Conservation (phyloP, 2,113 vertebrate genomes). For the Poicephalus meyeri region DNA sequence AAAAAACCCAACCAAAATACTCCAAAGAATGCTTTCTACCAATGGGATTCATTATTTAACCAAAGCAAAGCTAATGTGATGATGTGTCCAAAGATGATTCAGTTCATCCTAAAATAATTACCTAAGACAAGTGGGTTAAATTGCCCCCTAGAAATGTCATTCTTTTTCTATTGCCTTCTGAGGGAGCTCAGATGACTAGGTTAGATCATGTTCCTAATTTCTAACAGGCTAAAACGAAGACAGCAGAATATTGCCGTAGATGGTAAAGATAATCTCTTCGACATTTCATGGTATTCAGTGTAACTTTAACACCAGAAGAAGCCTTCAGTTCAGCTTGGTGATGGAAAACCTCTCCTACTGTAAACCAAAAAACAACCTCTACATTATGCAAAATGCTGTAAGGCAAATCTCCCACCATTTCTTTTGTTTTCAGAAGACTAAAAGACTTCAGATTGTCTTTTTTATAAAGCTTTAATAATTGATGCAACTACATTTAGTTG, state of each 20-base stretch:
- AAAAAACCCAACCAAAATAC: fast-evolving
- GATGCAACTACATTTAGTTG: background rate
- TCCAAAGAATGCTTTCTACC: background rate
- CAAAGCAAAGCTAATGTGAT: background rate
- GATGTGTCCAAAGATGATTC: background rate
- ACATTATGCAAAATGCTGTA: background rate
- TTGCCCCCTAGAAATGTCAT: background rate
- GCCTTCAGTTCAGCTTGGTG: background rate
- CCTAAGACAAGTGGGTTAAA: background rate
- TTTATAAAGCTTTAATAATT: background rate
- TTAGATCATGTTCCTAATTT: background rate
- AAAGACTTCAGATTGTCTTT: background rate
- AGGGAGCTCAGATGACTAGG: background rate
- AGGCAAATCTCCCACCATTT: background rate
- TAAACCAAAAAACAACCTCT: background rate
- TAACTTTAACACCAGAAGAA: background rate
- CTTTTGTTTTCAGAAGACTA: background rate
- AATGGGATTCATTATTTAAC: background rate
- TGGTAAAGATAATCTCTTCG: background rate
- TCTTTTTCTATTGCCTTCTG: background rate
- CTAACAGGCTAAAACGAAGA: background rate
- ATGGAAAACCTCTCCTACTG: background rate
- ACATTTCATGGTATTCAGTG: background rate
- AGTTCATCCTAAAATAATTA: background rate
- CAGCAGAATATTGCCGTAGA: background rate